Base-by-base conservation (phyloP, 2,797 vertebrate species). In the Schizopygopsis pylzovi region DNA sequence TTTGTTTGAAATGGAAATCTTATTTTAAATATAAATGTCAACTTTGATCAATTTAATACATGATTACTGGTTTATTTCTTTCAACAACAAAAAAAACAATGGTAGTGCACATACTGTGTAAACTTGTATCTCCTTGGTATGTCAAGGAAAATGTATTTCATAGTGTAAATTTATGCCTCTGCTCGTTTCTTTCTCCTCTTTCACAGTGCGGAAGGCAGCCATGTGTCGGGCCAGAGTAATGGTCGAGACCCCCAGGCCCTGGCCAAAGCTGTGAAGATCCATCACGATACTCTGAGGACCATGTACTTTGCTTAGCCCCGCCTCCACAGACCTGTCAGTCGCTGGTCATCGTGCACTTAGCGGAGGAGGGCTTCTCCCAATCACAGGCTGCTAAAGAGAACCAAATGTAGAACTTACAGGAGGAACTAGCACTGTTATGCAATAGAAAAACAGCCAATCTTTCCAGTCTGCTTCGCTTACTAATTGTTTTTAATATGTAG, bases 241-340 rank as follows among this genome's bases (percentile, higher is more conserved):
- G 98, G 98, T 87, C 95, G 98, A 89, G 98, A 99, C 90, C 97
- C 98, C 6, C 96, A 96, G 93, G 96, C 97, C 72, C 94, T 99
- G 89, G 98, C 98, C 90, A 99, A 99, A 96, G 98, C 98, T 41
- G 98, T 99, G 90, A 98, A 99, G 93, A 98, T 99, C 95, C 98
- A 99, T 96, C 98, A 99, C 87, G 98, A 99, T 96, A 99, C 98
- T 91, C 95, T 99, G 97, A 98, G 97, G 95, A 99, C 98, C 95
- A 99, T 99, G 98, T 99, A 99, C 95, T 99, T 99, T 89, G 98
- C 98, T 95, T 99, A 10, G 70, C 76, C 72, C 83, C 68, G 70
- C 86, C 63, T 79, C 72, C 85, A 45, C 90, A 81, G 84, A 75
- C 84, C 82, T 79, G 79, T 93, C 90, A 82, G 90, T 92, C 90